Conservation (phyloP, 2,888 invertebrate genomes). For the Tetranychus truncatus region DNA sequence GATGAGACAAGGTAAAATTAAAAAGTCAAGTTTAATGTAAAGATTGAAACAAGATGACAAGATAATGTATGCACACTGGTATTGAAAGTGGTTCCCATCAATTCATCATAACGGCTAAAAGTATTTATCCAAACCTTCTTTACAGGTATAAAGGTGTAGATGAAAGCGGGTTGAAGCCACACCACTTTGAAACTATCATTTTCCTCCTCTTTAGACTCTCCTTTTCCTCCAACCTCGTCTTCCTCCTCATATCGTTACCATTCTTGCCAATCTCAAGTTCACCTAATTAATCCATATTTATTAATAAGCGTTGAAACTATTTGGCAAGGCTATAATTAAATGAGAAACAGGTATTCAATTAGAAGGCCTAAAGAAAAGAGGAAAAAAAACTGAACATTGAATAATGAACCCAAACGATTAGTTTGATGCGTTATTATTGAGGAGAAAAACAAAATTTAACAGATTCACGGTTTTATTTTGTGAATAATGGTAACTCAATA, state of each 20-base stretch:
- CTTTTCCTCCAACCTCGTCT: not conserved
- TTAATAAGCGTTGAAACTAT: not conserved
- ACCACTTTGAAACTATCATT: not conserved
- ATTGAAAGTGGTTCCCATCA: no score
- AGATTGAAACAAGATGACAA: no score
- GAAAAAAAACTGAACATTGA: not conserved
- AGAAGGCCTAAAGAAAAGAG: not conserved
- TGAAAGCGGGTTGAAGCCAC: not conserved
- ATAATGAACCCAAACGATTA: not conserved
- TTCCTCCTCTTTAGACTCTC: not conserved
- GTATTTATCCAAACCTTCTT: no score
- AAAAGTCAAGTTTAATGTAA: no score
- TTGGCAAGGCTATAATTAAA: not conserved
- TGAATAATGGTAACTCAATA: not conserved
- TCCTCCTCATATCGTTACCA: no score
- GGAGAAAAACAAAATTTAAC: not conserved
- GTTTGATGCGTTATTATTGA: not conserved
- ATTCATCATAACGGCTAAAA: no score
- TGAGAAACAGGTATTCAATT: not conserved
- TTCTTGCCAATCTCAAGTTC: no score
- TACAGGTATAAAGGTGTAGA: no score
- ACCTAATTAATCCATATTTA: not conserved
- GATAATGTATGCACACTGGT: no score
- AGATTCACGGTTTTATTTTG: not conserved
- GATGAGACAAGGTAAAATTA: no score